Evolutionary conservation across 2,888 invertebrate genomes (phyloP), one percentile per base, ranked within the genome.

Genomic region (Amiota minor): DNA sequence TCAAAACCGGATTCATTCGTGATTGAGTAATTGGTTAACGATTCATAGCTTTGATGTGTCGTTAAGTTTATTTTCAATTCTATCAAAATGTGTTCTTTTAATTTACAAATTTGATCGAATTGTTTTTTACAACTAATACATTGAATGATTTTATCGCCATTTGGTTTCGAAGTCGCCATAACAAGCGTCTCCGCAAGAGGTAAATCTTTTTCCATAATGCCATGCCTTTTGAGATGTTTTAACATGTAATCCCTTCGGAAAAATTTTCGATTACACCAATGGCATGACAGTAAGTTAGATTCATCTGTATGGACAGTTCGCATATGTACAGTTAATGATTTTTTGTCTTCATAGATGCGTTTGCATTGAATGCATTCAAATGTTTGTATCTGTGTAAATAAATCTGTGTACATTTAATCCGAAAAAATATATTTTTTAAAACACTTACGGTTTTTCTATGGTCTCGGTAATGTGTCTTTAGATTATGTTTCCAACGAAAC

Each of bases 401-500:
- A 35, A 4, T 35, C 2, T 0, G 6, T 6, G 20, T 8, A 20
- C 4, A 18, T 20, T 59, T 16, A 55, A 12, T 68, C 3, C 16
- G 45, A 55, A 53, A 4, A 16, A 70, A 1, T 0, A 35, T 0
- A 10, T 11, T 4, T 45, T 45, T 18, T 11, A 16, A 1, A 47
- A 0, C 9, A 14, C 70, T 76, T 20, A 78, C 78, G 8, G 70
- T 74, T 11, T 73, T 74, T 18, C 74, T 76, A 16, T 83, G 84
- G 18, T 81, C 80, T 2, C 77, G 77, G 70, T 81, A 82, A 74
- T 89, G 89, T 8, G 79, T 74, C 59, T 87, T 86, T 0, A 89
- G 78, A 77, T 89, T 90, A 23, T 86, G 84, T 49, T 87, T 85
- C 90, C 90, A 90, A 62, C 87, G 86, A 59, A 89, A 90, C 49